Base-by-base conservation (phyloP, 2,797 vertebrate species). In the Danio aesculapii region DNA sequence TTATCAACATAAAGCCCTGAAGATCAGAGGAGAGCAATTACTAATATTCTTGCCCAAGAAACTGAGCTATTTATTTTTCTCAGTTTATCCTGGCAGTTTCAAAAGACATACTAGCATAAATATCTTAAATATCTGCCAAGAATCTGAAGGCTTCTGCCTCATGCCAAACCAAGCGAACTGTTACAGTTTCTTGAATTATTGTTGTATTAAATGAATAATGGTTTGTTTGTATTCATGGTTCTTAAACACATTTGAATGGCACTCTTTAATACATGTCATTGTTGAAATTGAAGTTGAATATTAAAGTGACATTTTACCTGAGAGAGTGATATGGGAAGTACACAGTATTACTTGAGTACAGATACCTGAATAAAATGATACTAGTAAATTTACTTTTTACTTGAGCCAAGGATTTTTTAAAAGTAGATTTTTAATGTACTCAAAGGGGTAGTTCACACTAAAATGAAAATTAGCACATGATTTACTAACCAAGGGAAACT, bases 51-150 rank as follows among this genome's bases (percentile, higher is more conserved):
- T 49, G 44, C 8, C 71, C 55, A 59, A 30, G 5, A 73, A 61
- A 30, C 12, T 3, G 11, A 49, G 19, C 13, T 49, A 49, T 74
- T 74, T 74, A 49, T 61, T 74, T 39, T 46, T 73, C 44, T 61
- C 4, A 4, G 44, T 61, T 61, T 61, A 74, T 74, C 55, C 57
- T 47, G 57, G 43, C 44, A 74, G 49, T 73, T 58, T 72, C 21
- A 16, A 19, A 39, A 47, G 70, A 57, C 41, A 72, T 19, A 11
- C 6, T 61, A 61, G 55, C 44, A 74, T 74, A 74, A 61, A 49
- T 61, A 74, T 74, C 44, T 61, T 61, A 43, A 10, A 30, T 47
- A n/a, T 11, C 71, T 61, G 43, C 71, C 71, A 74, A 74, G 55
- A 74, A 49, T 72, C 43, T 46, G 5, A 59, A 59, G 21, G 8